Conservation (phyloP, 1,140 invertebrate genomes). For the Triops longicaudatus region DNA sequence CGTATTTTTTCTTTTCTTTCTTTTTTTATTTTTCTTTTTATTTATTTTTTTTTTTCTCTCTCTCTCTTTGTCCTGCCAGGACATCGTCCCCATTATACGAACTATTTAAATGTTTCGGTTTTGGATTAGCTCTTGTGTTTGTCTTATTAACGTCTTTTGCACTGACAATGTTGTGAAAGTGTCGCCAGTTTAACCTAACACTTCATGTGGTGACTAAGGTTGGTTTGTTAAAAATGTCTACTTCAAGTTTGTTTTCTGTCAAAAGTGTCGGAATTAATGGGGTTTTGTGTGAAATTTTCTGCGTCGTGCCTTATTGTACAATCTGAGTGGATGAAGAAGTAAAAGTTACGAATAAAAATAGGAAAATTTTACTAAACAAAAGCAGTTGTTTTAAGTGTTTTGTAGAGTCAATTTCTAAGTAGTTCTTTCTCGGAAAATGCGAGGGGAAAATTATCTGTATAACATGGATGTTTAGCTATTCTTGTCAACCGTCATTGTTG, state of each 20-base stretch:
- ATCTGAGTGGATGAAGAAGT: neutral
- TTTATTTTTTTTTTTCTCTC: neutral
- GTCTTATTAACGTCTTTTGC: neutral
- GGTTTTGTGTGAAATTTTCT: neutral
- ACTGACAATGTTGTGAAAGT: constrained; percentile 5
- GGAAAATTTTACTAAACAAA: neutral
- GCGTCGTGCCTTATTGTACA: constrained; percentile 7
- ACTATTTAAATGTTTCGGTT: neutral
- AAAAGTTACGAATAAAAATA: constrained; percentile 1
- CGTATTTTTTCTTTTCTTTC: neutral
- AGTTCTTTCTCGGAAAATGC: neutral
- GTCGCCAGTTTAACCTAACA: neutral
- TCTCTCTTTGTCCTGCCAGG: neutral
- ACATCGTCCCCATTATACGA: neutral
- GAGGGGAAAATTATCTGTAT: constrained; percentile 7
- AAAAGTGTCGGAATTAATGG: neutral
- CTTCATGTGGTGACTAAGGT: neutral
- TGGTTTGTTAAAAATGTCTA: too few species aligned
- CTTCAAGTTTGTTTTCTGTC: neutral
- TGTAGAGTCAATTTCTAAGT: neutral
- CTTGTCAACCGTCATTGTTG: neutral
- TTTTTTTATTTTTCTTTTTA: neutral
- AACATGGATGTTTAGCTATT: neutral
- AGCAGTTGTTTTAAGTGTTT: neutral
- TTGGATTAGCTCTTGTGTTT: neutral